Conservation (phyloP, 2,797 vertebrate species). For the Thripadectes ignobilis region DNA sequence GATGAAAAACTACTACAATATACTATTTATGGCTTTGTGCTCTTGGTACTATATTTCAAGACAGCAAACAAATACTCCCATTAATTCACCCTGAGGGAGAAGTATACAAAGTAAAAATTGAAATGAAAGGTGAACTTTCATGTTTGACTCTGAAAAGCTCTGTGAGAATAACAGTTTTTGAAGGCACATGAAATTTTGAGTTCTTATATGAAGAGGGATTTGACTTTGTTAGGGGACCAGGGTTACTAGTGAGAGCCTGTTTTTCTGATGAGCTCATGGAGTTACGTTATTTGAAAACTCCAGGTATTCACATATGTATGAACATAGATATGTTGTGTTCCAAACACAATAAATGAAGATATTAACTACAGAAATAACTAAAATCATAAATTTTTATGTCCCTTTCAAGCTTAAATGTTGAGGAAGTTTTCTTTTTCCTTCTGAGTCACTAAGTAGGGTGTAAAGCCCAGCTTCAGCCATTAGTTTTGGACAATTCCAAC, state of each 20-base stretch:
- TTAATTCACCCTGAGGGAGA: not conserved
- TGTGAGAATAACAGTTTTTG: not conserved
- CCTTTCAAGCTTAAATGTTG: not conserved
- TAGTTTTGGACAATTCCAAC: not conserved
- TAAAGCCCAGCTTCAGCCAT: not conserved
- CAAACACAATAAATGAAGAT: not conserved
- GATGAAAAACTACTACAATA: not conserved
- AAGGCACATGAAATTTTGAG: not conserved
- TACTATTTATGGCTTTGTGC: not conserved
- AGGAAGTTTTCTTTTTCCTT: not conserved
- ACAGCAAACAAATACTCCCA: not conserved
- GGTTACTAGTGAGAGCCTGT: not conserved
- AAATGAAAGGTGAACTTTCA: not conserved
- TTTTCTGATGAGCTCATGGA: not conserved
- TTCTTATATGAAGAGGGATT: not conserved
- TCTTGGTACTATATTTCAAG: not conserved
- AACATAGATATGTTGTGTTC: not conserved
- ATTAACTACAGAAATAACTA: not conserved
- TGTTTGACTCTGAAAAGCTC: conserved; percentile 14
- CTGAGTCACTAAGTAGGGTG: not conserved
- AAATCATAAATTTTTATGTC: not conserved
- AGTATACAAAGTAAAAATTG: not conserved
- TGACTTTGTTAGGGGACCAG: not conserved
- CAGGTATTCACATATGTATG: not conserved
- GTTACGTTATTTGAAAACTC: not conserved